phyloP scores from a whole-genome alignment of 2,797 vertebrate genomes.

The Pseudochirops corinnae region DNA sequence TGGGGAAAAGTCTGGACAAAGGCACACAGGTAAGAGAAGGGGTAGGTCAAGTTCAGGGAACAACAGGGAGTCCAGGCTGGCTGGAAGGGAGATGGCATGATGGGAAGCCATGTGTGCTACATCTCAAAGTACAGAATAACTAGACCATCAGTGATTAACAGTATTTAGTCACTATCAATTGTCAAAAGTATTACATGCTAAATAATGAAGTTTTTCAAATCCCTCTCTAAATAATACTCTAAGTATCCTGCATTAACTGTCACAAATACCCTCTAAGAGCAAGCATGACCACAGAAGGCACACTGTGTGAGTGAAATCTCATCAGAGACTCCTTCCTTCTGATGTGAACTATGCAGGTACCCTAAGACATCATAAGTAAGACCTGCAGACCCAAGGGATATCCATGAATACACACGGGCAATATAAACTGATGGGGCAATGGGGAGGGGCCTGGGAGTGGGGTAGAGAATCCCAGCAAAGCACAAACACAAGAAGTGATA shows the following conservation, averaged over 20 bases:
- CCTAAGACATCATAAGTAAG: background rate
- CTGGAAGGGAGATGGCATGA: background rate
- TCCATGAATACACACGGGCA: background rate
- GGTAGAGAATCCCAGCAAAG: background rate
- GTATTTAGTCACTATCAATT: background rate
- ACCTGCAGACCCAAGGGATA: background rate
- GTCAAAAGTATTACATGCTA: background rate
- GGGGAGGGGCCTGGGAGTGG: too few species aligned
- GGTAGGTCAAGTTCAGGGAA: background rate
- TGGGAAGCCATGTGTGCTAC: background rate
- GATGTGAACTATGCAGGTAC: background rate
- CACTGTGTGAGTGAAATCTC: background rate
- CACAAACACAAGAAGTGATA: background rate
- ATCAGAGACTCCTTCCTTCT: background rate
- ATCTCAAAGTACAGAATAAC: background rate
- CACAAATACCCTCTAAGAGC: background rate
- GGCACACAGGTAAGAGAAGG: background rate
- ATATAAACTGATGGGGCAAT: too few species aligned
- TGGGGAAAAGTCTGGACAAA: background rate
- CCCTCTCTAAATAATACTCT: background rate
- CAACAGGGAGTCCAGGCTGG: background rate
- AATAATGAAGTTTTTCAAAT: conserved; percentile 38
- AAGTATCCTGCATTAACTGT: background rate
- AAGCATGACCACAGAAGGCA: background rate
- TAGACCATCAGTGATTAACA: background rate